Evolutionary conservation across 2,113 vertebrate species (phyloP), one percentile per base, ranked within the genome.

Genomic region (Rhegmatorhina hoffmannsi): DNA sequence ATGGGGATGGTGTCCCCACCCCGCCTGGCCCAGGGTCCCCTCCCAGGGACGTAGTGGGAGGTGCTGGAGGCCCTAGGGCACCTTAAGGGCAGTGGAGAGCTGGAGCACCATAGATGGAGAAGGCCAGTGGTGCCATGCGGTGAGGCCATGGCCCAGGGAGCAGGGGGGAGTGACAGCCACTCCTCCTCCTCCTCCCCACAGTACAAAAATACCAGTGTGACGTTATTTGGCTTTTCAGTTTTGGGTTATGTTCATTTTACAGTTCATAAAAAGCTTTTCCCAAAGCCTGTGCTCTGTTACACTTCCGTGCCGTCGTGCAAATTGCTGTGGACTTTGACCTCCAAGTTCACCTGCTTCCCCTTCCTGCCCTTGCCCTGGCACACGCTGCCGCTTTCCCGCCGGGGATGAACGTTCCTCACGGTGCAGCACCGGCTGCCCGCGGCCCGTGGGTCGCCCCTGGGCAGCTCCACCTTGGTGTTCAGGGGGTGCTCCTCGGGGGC

Each of bases 221-320:
- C 40, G 55, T 58, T 19, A 31, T 97, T 74, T n/a, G 40, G 24
- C 36, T 92, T 96, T 93, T 95, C 10, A 4, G 16, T 69, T 87
- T 68, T 11, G 3, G 29, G 17, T 83, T 55, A n/a, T 33, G 31
- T 46, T 97, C 58, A 26, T 31, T 92, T 24, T 43, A 97, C 62
- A 96, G 97, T 98, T 97, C 98, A 98, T 98, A 98, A 98, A 98
- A 98, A 98, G 98, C 92, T 64, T 88, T 97, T 94, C 92, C 90
- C 75, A 52, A 73, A 77, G 93, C 28, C n/a, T 17, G 26, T 34
- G 64, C 58, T 44, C 47, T 17, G 1, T 98, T 98, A 99, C 90
- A 99, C 99, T 96, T 99, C 99, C 0, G 99, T 99, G 81, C 99
- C 99, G 0, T 99, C 99, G 25, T 98, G 98, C 92, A 99, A 97